Evolutionary conservation across 2,888 invertebrate species (phyloP).

Genomic region (Anarsia innoxiella): DNA sequence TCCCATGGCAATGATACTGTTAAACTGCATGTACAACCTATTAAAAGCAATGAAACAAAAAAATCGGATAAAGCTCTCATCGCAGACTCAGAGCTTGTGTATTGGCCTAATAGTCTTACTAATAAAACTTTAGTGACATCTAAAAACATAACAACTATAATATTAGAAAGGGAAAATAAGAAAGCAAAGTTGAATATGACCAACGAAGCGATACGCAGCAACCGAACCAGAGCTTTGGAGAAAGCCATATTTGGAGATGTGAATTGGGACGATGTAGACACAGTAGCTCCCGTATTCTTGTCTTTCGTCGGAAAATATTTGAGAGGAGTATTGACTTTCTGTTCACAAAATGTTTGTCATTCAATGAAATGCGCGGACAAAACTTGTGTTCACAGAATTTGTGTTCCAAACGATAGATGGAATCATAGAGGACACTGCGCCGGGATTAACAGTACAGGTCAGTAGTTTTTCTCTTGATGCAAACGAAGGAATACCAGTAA

Average conservation of each 20-base stretch:
- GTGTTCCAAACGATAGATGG: slow-evolving; percentile 42
- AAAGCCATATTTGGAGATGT: slow-evolving; percentile 58
- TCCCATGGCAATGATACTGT: not conserved
- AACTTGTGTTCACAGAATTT: slow-evolving; percentile 51
- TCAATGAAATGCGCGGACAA: slow-evolving; percentile 61
- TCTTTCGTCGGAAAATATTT: slow-evolving; percentile 65
- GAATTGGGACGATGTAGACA: slow-evolving; percentile 57
- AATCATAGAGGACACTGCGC: slow-evolving; percentile 58
- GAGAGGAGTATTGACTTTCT: slow-evolving; percentile 56
- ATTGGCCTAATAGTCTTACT: slow-evolving; percentile 45
- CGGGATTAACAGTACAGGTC: slow-evolving; percentile 51
- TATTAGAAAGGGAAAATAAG: slow-evolving; percentile 49
- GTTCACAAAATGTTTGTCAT: slow-evolving; percentile 52
- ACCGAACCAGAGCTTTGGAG: slow-evolving; percentile 46
- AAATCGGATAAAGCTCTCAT: slow-evolving; percentile 35
- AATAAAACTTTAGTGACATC: slow-evolving; percentile 20
- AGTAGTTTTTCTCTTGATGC: slow-evolving; percentile 3
- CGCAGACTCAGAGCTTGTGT: slow-evolving; percentile 43
- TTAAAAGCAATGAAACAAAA: slow-evolving; percentile 23
- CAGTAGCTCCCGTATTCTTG: slow-evolving; percentile 55
- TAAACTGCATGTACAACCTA: not conserved
- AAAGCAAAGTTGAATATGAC: slow-evolving; percentile 51
- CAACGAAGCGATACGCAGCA: slow-evolving; percentile 38
- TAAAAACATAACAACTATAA: slow-evolving; percentile 49
- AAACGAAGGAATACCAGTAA: no score